Conservation (phyloP, 2,797 vertebrate genomes). For the Coccyzus lansbergi region DNA sequence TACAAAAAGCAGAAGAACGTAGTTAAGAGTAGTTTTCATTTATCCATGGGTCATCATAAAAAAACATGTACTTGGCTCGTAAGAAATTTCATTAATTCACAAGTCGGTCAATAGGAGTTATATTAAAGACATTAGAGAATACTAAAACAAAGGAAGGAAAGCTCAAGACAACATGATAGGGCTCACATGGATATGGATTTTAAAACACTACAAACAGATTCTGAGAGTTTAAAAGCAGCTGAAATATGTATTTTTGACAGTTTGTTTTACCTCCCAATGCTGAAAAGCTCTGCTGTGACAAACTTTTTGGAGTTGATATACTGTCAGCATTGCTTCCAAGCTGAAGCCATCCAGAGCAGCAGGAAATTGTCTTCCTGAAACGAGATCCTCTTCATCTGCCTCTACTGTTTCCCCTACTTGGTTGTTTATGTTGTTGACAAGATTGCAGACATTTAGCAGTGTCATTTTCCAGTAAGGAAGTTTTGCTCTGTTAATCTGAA, state of each 20-base stretch:
- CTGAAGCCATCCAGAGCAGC: constrained; percentile 77
- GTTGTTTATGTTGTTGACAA: constrained; percentile 79
- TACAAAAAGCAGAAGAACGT: neutral
- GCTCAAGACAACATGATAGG: neutral
- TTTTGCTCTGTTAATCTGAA: constrained; percentile 85
- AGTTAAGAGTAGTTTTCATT: neutral
- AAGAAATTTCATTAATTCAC: neutral
- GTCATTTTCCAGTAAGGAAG: constrained; percentile 89
- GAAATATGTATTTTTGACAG: neutral
- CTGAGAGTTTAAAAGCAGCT: neutral
- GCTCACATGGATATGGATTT: neutral
- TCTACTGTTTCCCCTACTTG: constrained; percentile 79
- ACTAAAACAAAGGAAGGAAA: neutral
- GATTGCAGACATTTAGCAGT: constrained; percentile 86
- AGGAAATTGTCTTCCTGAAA: constrained; percentile 78
- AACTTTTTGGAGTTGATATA: constrained; percentile 87
- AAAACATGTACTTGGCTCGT: neutral
- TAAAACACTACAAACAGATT: neutral
- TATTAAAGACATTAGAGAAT: neutral
- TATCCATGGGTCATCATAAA: rapidly evolving
- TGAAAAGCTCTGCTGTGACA: constrained; percentile 87
- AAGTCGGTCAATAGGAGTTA: neutral
- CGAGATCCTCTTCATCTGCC: constrained; percentile 77
- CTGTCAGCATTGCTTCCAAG: constrained; percentile 83
- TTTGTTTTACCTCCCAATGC: constrained; percentile 84